Evolutionary conservation across 2,113 vertebrate genomes (phyloP), one percentile per base, ranked within the genome.

Genomic region (Plestiodon gilberti): DNA sequence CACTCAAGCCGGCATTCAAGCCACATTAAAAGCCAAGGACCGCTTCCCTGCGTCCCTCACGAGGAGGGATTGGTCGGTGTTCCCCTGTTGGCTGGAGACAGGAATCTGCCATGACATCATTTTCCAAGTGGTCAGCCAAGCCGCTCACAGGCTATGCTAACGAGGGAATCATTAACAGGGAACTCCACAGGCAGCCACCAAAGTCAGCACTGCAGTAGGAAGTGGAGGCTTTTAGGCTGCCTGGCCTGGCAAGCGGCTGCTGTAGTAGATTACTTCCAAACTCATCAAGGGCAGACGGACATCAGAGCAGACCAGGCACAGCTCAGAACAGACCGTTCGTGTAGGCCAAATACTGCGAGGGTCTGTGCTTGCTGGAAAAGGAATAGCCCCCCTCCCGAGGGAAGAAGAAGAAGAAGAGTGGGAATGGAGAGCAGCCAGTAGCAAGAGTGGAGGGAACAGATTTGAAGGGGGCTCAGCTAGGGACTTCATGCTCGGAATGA

Each of bases 121-220:
- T 88, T 90, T 82, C 84, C 94, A 91, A 83, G 40, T 1, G 78
- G 74, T 75, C 91, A 91, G 87, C 84, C 88, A 90, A 90, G 57
- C 77, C 76, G 86, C 88, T 59, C 33, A 48, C 48, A n/a, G 78
- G 82, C 0, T 77, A 61, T 25, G 81, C 9, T 18, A 84, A 88
- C 89, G 92, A 6, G 30, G 88, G 89, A 52, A 91, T 43, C 82
- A 61, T 33, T 1, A 48, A 89, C n/a, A 73, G 40, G 40, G 57
- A 88, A 48, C 70, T 33, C 85, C 2, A 10, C 59, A 76, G 89
- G 80, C 69, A 40, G 48, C 67, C 33, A 52, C 20, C 33, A 65
- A 35, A 28, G 52, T 48, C 52, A 69, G 28, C 69, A 89, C 85
- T 85, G 13, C 71, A 59, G 70, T 52, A 85, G 23, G 81, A 52